Percentiles rank a stretch among this genome's conserved stretches.
Evolutionary conservation across 2,888 invertebrate species (phyloP).

Genomic region (Watsonalla binaria): DNA sequence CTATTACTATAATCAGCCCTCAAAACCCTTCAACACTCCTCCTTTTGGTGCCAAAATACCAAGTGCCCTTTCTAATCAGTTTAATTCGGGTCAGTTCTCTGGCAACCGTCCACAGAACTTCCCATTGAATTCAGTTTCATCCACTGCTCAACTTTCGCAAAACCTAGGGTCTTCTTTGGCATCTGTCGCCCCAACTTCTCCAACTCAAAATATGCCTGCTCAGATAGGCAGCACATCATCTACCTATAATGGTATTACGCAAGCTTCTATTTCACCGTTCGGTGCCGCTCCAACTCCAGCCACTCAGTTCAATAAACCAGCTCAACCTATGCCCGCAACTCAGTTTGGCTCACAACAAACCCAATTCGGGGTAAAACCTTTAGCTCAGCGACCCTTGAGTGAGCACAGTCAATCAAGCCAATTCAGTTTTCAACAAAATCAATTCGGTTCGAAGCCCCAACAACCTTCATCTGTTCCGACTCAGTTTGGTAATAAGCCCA

Average conservation of each 20-base stretch:
- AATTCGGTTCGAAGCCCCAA: background rate
- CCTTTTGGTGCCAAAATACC: conserved; percentile 30
- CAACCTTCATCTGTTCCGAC: background rate
- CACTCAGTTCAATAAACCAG: conserved; percentile 8
- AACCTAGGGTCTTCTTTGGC: conserved; percentile 13
- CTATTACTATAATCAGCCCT: conserved; percentile 53
- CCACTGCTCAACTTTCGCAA: conserved; percentile 11
- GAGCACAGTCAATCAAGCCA: background rate
- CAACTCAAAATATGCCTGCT: conserved; percentile 13
- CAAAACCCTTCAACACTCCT: conserved; percentile 38
- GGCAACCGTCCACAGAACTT: conserved; percentile 10
- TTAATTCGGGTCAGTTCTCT: conserved; percentile 24
- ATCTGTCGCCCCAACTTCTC: conserved; percentile 16
- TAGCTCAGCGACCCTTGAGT: background rate
- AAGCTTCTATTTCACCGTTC: conserved; percentile 48
- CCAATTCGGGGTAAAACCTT: background rate
- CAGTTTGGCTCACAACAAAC: background rate
- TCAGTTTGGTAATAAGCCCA: background rate
- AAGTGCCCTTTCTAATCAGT: conserved; percentile 32
- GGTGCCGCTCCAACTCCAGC: conserved; percentile 28
- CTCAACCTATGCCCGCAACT: background rate
- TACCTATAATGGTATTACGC: conserved; percentile 40
- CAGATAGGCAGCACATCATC: conserved; percentile 7
- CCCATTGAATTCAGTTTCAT: conserved; percentile 11
- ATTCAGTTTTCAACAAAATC: background rate